phyloP scores from a whole-genome alignment of 2,113 vertebrate genomes.

The Takifugu bimaculatus region DNA sequence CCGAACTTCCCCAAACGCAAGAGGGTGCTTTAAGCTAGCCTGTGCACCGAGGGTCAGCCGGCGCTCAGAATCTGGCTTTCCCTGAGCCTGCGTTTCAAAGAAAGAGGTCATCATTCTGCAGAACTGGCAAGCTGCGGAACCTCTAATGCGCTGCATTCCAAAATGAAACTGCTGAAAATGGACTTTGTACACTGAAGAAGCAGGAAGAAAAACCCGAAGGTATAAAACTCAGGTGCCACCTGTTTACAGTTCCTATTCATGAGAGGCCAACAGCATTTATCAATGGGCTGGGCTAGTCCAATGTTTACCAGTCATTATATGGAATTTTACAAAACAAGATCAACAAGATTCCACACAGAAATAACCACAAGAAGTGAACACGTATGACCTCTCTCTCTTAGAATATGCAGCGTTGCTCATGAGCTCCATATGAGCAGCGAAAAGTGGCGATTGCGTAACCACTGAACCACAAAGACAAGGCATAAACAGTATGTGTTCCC shows the following conservation, averaged over 20 bases:
- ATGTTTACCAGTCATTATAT: not conserved
- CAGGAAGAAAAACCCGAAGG: not conserved
- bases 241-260: constrained; percentile 19
- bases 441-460: not conserved
- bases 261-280: too few relatives aligned
- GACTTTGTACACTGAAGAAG: not conserved
- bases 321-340: not conserved
- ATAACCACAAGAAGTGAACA: not conserved
- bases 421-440: constrained; percentile 5
- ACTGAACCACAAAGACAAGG: not conserved
- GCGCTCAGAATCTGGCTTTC: too few relatives aligned
- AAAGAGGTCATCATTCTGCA: not conserved
- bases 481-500: not conserved
- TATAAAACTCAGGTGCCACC: not conserved
- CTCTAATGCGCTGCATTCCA: constrained; percentile 3
- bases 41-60: too few relatives aligned
- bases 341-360: constrained; percentile 5
- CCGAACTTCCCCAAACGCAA: constrained; percentile 34
- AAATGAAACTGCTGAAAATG: constrained; percentile 15
- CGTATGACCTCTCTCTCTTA: not conserved
- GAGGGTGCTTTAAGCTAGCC: constrained; percentile 30
- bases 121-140: constrained; percentile 15
- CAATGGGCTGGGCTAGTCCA: too few relatives aligned
- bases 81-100: not conserved
- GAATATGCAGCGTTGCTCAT: not conserved